Percentiles rank a stretch among this genome's conserved stretches.
phyloP scores from a whole-genome alignment of 2,113 vertebrate genomes.

The Heliornis fulica region DNA sequence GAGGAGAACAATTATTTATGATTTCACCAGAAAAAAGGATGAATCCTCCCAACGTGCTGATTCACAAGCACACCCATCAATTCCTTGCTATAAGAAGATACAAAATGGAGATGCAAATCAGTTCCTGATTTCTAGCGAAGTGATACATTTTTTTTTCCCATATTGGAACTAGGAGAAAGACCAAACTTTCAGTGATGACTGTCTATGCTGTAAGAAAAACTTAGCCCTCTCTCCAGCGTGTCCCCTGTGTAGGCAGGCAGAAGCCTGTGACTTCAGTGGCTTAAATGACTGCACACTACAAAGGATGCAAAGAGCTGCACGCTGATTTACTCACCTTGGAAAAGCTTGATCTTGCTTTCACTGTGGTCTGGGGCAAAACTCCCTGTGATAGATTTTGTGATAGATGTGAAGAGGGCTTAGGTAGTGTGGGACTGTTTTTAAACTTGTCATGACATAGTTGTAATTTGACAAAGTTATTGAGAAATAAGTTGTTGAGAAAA shows the following conservation, averaged over 20 bases:
- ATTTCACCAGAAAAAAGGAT: slow-evolving; percentile 41
- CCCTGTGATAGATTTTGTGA: neutral
- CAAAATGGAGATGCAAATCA: slow-evolving; percentile 52
- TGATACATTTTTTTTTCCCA: neutral
- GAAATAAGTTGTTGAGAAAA: neutral
- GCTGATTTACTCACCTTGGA: neutral
- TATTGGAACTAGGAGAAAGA: neutral
- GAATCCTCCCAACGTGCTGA: slow-evolving; percentile 37
- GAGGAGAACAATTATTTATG: slow-evolving; percentile 57
- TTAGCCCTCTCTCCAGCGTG: neutral
- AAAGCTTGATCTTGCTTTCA: neutral
- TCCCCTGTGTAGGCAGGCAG: accelerated
- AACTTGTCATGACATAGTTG: neutral
- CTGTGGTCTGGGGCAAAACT: neutral
- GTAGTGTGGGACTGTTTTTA: neutral
- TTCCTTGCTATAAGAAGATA: slow-evolving; percentile 31
- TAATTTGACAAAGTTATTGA: neutral
- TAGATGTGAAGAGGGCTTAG: neutral
- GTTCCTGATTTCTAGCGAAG: slow-evolving; percentile 2
- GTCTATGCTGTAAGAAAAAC: neutral
- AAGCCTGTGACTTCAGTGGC: neutral
- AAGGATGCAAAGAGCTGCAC: neutral
- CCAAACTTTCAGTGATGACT: neutral
- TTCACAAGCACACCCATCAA: slow-evolving; percentile 40
- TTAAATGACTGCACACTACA: neutral